phyloP scores from a whole-genome alignment of 1,140 invertebrate genomes.

The Diorhabda elongata region DNA sequence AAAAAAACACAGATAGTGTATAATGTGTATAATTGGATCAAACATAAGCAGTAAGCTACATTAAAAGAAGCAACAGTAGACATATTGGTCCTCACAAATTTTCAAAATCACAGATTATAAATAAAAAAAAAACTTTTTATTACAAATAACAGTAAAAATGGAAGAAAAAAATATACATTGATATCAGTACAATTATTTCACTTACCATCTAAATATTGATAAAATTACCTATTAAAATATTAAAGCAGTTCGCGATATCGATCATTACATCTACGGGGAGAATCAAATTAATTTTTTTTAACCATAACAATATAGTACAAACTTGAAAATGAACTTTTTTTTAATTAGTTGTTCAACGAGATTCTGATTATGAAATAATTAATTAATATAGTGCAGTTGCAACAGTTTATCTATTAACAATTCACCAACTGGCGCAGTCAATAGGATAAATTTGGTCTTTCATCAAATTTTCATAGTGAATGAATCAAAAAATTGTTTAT shows the following conservation, averaged over 20 bases:
- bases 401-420: not conserved
- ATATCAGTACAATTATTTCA: slow-evolving; percentile 25
- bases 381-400: not conserved
- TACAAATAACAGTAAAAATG: slow-evolving; percentile 14
- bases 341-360: not conserved
- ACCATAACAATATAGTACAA: not conserved
- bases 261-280: not conserved
- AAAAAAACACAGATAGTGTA: not conserved
- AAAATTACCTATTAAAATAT: slow-evolving; percentile 23
- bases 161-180: slow-evolving; percentile 23
- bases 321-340: not conserved
- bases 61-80: slow-evolving; percentile 16
- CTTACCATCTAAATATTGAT: slow-evolving; percentile 13
- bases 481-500: too few relatives aligned
- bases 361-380: not conserved
- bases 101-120: slow-evolving; percentile 20
- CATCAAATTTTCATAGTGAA: too few relatives aligned
- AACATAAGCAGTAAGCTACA: slow-evolving; percentile 13
- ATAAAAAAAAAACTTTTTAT: slow-evolving; percentile 16
- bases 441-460: too few relatives aligned
- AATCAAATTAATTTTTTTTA: not conserved
- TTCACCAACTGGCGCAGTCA: too few relatives aligned
- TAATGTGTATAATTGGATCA: slow-evolving; percentile 1
- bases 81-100: slow-evolving; percentile 17
- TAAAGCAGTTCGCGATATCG: slow-evolving; percentile 22